Percentiles rank a stretch among this genome's conserved stretches.
These are phyloP conservation scores for Euphysa ruthae DNA, from an alignment of 30 jellyfish, hydroid and myxozoan genomes.

Conservation along the genomic window DNA sequence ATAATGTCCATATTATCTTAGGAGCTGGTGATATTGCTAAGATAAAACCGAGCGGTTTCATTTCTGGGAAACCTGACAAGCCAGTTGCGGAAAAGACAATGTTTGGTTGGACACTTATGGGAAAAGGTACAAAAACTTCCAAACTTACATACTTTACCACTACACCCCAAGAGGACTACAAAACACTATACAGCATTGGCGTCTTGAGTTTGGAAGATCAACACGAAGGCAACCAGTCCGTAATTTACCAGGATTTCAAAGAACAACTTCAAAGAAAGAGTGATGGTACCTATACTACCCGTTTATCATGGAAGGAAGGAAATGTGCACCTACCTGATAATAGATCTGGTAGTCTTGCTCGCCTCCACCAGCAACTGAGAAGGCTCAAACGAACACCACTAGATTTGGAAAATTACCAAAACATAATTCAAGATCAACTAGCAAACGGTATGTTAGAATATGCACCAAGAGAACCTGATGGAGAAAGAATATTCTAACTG, in stretches of 20 bases:
- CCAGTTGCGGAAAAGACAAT: slow-evolving; percentile 64
- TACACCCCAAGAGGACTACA: slow-evolving; percentile 42
- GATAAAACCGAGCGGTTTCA: slow-evolving; percentile 19
- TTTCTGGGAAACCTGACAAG: slow-evolving; percentile 20
- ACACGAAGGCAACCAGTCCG: slow-evolving; percentile 48
- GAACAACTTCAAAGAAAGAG: slow-evolving; percentile 34
- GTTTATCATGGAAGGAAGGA: slow-evolving; percentile 22
- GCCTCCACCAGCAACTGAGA: slow-evolving; percentile 23
- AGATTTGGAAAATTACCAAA: slow-evolving; percentile 32
- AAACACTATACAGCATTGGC: slow-evolving; percentile 46
- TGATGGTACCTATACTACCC: slow-evolving; percentile 40
- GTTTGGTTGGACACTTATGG: slow-evolving; percentile 75
- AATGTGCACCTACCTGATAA: slow-evolving; percentile 25
- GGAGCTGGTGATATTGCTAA: slow-evolving; percentile 40
- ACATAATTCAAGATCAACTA: slow-evolving; percentile 31
- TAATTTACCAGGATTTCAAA: slow-evolving; percentile 42
- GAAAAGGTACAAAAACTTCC: slow-evolving; percentile 40
- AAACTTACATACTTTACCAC: slow-evolving; percentile 14
- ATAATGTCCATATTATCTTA: slow-evolving; percentile 30
- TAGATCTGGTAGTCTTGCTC: slow-evolving; percentile 20
- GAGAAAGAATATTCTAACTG: slow-evolving; percentile 35
- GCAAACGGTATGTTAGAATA: slow-evolving; percentile 49
- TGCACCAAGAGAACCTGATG: slow-evolving; percentile 38
- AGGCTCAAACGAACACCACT: slow-evolving; percentile 31
- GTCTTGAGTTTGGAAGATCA: slow-evolving; percentile 55